These are phyloP conservation scores for Himalopsyche kuldschensis DNA, from an alignment of 2,888 invertebrate species.

Conservation along the genomic window DNA sequence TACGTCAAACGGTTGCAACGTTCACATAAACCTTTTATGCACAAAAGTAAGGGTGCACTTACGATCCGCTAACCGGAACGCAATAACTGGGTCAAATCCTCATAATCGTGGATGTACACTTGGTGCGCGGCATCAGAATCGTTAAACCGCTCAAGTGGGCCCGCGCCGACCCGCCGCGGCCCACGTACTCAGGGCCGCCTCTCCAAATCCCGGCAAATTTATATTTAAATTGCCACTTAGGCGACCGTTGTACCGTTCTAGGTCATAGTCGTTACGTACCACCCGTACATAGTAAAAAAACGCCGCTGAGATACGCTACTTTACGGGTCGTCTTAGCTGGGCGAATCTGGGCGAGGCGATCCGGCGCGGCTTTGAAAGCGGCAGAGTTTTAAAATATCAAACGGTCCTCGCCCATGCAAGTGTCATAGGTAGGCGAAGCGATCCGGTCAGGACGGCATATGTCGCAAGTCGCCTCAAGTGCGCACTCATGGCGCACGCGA, in stretches of 20 bases:
- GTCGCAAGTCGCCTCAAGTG: no score
- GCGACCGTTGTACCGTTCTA: conserved; percentile 2
- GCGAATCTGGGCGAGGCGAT: no score
- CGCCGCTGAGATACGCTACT: not conserved
- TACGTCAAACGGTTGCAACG: not conserved
- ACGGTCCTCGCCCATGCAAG: no score
- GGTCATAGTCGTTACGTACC: conserved; percentile 20
- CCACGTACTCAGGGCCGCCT: not conserved
- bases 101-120: conserved; percentile 7
- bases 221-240: conserved; percentile 33
- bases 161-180: not conserved
- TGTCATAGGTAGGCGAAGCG: no score
- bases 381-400: no score
- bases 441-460: no score
- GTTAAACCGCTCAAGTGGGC: conserved; percentile 1
- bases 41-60: not conserved
- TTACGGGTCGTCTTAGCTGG: no score
- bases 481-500: no score
- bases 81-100: not conserved
- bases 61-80: not conserved
- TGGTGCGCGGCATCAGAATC: conserved; percentile 3
- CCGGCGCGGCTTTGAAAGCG: no score
- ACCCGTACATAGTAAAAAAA: not conserved
- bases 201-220: conserved; percentile 26
- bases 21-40: not conserved